Evolutionary conservation across 2,797 vertebrate species (phyloP).

Genomic region (Malurus splendens): DNA sequence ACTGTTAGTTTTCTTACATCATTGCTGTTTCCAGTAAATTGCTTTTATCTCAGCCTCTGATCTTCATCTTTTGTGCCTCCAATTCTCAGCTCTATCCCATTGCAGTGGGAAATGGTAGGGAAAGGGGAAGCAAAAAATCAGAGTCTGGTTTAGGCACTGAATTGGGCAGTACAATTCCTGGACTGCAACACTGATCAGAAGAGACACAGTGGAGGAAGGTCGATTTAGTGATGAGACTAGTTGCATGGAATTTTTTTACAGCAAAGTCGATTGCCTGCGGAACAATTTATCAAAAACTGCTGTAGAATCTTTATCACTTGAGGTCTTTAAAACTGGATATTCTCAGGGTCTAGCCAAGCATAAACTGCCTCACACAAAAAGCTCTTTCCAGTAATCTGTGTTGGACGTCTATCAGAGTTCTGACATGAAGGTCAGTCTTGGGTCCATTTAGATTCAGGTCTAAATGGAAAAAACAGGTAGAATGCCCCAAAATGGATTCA

Average conservation of each 20-base stretch:
- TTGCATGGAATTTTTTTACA: background rate
- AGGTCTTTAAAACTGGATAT: background rate
- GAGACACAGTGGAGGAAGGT: background rate
- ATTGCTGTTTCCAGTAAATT: background rate
- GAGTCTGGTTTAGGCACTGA: background rate
- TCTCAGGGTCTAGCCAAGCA: background rate
- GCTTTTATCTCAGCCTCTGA: background rate
- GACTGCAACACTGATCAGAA: background rate
- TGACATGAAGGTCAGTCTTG: background rate
- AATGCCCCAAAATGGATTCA: background rate
- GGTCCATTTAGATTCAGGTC: background rate
- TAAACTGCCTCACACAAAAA: background rate
- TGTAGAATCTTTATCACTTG: background rate
- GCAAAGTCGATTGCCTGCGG: background rate
- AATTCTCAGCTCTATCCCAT: accelerated
- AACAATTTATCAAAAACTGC: background rate
- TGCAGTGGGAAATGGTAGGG: background rate
- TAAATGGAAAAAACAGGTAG: background rate
- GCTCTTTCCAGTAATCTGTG: background rate
- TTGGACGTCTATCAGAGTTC: background rate
- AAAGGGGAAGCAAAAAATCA: accelerated
- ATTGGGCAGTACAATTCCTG: background rate
- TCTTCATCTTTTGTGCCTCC: background rate
- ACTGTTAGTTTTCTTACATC: background rate
- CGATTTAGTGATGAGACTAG: background rate